phyloP scores from a whole-genome alignment of 1,140 invertebrate species.

The Adelges cooleyi region DNA sequence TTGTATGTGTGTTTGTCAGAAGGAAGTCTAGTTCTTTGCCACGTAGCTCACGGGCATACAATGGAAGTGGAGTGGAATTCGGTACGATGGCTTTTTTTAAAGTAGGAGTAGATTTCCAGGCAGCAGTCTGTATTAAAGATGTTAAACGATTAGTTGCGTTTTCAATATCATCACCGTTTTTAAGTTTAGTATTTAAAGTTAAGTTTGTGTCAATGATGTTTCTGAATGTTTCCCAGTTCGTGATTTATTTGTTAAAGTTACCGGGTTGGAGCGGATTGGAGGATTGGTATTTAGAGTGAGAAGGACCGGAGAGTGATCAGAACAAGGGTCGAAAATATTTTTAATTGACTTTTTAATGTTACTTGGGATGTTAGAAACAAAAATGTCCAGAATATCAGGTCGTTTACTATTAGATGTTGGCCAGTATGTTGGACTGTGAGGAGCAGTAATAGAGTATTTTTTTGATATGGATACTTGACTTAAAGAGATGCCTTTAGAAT shows the following conservation, averaged over 20 bases:
- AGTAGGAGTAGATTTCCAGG: not conserved
- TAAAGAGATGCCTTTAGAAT: not conserved
- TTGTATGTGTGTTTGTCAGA: not conserved
- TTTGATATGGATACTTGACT: not conserved
- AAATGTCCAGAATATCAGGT: not conserved
- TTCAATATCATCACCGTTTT: slow-evolving; percentile 2
- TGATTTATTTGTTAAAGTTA: not conserved
- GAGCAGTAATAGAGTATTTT: not conserved
- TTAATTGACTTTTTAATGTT: not conserved
- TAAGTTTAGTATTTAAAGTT: not conserved
- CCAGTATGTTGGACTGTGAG: slow-evolving; percentile 2
- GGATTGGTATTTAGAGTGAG: not conserved
- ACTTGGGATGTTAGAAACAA: not conserved
- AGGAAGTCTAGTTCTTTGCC: not conserved
- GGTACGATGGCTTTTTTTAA: not conserved
- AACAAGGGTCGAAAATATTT: not conserved
- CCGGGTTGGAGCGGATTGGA: not conserved
- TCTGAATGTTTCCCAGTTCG: not conserved
- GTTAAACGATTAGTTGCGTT: not conserved
- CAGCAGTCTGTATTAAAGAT: not conserved
- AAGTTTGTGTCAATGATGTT: not conserved
- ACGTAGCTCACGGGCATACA: not conserved
- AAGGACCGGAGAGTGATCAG: slow-evolving; percentile 8
- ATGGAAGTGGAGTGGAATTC: not conserved
- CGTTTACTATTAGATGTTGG: not conserved